Base-by-base conservation (phyloP, 2,888 invertebrate species). In the Deladenus siricidicola region DNA sequence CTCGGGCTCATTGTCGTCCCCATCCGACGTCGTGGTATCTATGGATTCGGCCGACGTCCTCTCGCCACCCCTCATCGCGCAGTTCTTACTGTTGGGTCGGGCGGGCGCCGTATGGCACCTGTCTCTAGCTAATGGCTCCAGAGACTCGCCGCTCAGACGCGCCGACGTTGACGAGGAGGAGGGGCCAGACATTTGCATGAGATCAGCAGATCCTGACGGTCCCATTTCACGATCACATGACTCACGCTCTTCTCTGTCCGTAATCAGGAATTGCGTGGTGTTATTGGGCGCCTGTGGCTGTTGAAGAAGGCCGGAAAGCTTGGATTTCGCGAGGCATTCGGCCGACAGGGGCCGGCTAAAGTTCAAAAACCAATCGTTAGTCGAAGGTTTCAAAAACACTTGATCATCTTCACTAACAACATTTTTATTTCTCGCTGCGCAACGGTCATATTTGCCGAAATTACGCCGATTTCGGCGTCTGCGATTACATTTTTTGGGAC, bases 181-280 rank as follows among this genome's bases (percentile, higher is more conserved):
- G 6, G 6, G 8, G 39, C 14, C 39, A 6, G 39, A 34, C 6
- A 34, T 34, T 6, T 34, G 6, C 39, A 34, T 6, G 8, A 10
- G 8, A 14, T 34, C 39, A 6, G 39, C 39, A 14, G 39, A 34
- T 2, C 8, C n/a, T 30, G 29, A 4, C 1, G 4, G 23, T 23
- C 39, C 39, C 10, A 21, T 39, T 23, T 34, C 53, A 8, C 34
- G 21, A 24, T 34, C 39, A 1, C 30, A 30, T 19, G 52, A 29
- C 24, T 53, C 53, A 6, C 53, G 30, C 24, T 53, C 53, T n/a
- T 53, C 53, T 14, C 53, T 4, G 19, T 53, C 53, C n/a, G 39
- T 39, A 8, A 53, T 53, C 53, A 53, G 34, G 29, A 53, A 53
- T 39, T 53, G 39, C 10, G 53, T 53, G 8, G 53, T 53, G 53